Evolutionary conservation across 2,888 invertebrate species (phyloP), one percentile per base, ranked within the genome.

Genomic region (Cremastobaeus sp.): DNA sequence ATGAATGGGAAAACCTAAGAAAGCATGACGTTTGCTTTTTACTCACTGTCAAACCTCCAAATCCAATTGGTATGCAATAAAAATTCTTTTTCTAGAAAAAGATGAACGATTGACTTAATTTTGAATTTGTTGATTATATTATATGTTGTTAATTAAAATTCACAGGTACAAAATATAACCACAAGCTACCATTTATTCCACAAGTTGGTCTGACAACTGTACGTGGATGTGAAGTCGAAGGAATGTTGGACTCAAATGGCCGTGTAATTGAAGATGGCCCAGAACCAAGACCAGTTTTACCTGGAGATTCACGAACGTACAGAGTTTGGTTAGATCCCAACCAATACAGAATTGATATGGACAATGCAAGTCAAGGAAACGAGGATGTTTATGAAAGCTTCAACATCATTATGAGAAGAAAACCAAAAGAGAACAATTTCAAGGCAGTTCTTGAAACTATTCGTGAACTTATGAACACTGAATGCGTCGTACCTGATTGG

Each of bases 361-460:
- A 96, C 82, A 91, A 91, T 14, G 92, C 95, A 6, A 93, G 93
- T 80, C 91, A 93, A 81, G 95, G 95, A 9, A 92, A 92, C 77
- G 95, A 95, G 89, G 95, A 96, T 86, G 93, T 96, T 0, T 96
- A 96, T 87, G 95, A 95, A 83, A 93, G 94, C 8, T 99, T 99
- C 88, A 99, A 98, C 87, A 94, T 99, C 52, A 92, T 99, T 65
- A 95, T 99, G 93, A 91, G 99, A 30, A 91, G 99, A n/a, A 99
- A 99, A 87, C 99, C 99, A 0, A 99, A 99, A 84, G 98, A 99
- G 89, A 99, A 99, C 87, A 99, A 99, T 88, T 99, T 99, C 89
- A 99, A 99, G 89, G 99, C 99, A 0, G 99, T 99, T 0, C 89
- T 99, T 80, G 98, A 99, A 88, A 99, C 99, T 0, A 99, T 99